These are phyloP conservation scores for Frieseomelitta varia DNA, from an alignment of 1,140 invertebrate species.

Conservation along the genomic window DNA sequence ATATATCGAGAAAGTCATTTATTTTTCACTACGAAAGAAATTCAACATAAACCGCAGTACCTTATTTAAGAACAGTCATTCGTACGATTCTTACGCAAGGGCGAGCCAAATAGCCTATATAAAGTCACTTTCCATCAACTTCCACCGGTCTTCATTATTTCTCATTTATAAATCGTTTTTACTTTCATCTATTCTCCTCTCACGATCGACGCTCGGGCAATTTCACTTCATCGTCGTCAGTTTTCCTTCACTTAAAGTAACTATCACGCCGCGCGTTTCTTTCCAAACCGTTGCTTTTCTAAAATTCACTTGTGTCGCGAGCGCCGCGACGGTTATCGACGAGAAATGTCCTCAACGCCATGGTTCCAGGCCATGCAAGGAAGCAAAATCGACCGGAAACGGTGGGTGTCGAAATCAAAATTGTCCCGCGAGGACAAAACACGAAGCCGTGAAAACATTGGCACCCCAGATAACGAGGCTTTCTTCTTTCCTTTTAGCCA, in stretches of 20 bases:
- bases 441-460: slow-evolving; percentile 58
- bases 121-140: slow-evolving; percentile 35
- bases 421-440: slow-evolving; percentile 34
- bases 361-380: background rate
- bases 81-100: background rate
- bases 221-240: slow-evolving; percentile 24
- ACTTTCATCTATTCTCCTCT: slow-evolving; percentile 53
- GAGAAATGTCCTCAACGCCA: background rate
- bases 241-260: background rate
- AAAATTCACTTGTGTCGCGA: background rate
- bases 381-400: slow-evolving; percentile 48
- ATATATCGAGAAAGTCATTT: background rate
- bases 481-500: slow-evolving; percentile 75
- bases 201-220: slow-evolving; percentile 21
- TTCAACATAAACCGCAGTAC: background rate
- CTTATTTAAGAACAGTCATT: background rate
- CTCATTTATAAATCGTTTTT: slow-evolving; percentile 12
- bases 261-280: background rate
- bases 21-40: background rate
- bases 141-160: slow-evolving; percentile 4
- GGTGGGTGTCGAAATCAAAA: slow-evolving; percentile 61
- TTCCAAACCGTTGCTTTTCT: background rate
- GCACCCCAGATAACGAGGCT: slow-evolving; percentile 79
- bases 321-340: background rate
- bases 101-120: too few relatives aligned